Evolutionary conservation across 2,888 invertebrate genomes (phyloP).

Genomic region (Biston betularia): DNA sequence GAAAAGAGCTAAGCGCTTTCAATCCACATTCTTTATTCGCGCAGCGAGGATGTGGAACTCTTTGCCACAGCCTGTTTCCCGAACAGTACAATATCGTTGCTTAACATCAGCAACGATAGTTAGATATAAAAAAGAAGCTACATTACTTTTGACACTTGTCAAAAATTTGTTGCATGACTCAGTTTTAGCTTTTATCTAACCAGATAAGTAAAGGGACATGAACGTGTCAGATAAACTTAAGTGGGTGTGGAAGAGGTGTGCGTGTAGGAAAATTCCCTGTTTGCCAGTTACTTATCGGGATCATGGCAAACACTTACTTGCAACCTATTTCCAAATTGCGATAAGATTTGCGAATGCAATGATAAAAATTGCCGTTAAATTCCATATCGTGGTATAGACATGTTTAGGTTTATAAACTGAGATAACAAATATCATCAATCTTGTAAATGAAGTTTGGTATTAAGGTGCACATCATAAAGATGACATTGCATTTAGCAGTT

Average conservation of each 20-base stretch:
- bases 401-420: constrained; percentile 12
- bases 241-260: constrained; percentile 36
- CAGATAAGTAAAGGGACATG: constrained; percentile 13
- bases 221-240: constrained; percentile 10
- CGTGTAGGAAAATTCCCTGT: constrained; percentile 35
- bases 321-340: constrained; percentile 39
- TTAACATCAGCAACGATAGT: too few species aligned
- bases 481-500: too few species aligned
- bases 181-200: constrained; percentile 12
- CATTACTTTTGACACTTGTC: neutral
- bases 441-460: too few species aligned
- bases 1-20: neutral
- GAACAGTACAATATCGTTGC: too few species aligned
- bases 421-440: neutral
- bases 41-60: too few species aligned
- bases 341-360: constrained; percentile 37
- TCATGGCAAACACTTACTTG: constrained; percentile 33
- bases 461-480: neutral
- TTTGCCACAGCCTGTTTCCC: too few species aligned
- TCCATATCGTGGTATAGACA: neutral
- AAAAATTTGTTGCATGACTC: neutral
- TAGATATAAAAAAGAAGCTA: neutral
- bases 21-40: too few species aligned
- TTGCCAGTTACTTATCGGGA: constrained; percentile 24
- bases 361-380: constrained; percentile 19